Base-by-base conservation (phyloP, 2,888 invertebrate species). In the Bimastos eiseni region DNA sequence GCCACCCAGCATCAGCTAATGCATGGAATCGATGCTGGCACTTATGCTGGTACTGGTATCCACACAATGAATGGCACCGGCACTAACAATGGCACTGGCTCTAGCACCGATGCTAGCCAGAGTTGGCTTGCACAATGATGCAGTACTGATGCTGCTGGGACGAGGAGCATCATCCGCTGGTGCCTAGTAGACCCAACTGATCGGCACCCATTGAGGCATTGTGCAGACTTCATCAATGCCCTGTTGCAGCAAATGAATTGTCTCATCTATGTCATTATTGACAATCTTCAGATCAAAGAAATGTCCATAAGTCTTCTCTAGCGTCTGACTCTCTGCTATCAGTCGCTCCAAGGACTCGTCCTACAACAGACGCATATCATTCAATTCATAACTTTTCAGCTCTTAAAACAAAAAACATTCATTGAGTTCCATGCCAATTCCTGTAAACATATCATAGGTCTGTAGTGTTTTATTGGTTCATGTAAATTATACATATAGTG, bases 221-320 rank as follows among this genome's bases (percentile, higher is more conserved):
- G 94, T 93, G 92, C 94, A 94, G 92, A 98, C 97, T 91, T 97
- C 97, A 92, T 98, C 98, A 93, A 99, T 97, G 38, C 98, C 97
- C 92, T 97, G 96, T 95, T 99, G 98, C 91, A 99, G 96, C 92
- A 97, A 97, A 88, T 97, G 97, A 94, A 99, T 98, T 86, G 99
- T 99, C 95, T 99, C 99, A 95, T 99, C 99, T 92, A 99, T 99
- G 96, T 99, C 99, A 96, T 99, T 99, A 96, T 99, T 99, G 92
- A 99, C 97, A 94, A 99, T 98, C 93, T 97, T 98, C 95, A 98
- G 96, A 96, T 99, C 99, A 96, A 99, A 99, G 96, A 98, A 98
- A 95, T 99, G 99, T 88, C 99, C 99, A 96, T 99, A 99, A 30
- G 98, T 98, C 95, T 98, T 98, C 83, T 98, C 97, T 92, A 99